Conservation (phyloP, 1,140 invertebrate species). For the Lethrus apterus region DNA sequence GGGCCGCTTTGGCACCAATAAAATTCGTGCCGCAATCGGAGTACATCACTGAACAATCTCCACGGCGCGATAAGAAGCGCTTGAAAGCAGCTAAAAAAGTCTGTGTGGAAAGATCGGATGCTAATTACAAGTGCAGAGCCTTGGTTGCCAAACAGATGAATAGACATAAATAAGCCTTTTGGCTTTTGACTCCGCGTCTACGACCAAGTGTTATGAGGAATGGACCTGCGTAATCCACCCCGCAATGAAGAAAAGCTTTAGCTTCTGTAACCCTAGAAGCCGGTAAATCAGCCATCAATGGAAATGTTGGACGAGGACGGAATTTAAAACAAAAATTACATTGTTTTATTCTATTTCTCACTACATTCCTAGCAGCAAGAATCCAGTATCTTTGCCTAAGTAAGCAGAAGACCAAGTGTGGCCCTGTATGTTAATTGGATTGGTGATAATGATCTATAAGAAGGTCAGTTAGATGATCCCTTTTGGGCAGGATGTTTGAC, state of each 20-base stretch:
- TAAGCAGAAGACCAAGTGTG: slow-evolving; percentile 27
- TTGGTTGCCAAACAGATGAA: slow-evolving; percentile 4
- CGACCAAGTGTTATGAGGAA: not conserved
- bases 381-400: slow-evolving; percentile 30
- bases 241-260: not conserved
- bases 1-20: no score
- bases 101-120: not conserved
- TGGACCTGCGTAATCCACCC: slow-evolving; percentile 1
- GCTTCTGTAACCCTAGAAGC: not conserved
- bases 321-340: slow-evolving; percentile 31
- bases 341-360: slow-evolving; percentile 23
- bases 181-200: not conserved
- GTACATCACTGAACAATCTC: not conserved
- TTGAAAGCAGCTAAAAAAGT: not conserved
- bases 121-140: slow-evolving; percentile 1
- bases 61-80: not conserved
- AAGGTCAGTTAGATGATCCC: not conserved
- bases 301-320: slow-evolving; percentile 23
- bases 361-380: slow-evolving; percentile 25
- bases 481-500: not conserved
- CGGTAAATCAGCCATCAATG: not conserved
- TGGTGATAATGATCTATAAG: not conserved
- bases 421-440: slow-evolving; percentile 34
- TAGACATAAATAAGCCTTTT: slow-evolving; percentile 2
- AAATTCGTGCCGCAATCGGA: slow-evolving; percentile 3